Evolutionary conservation across 2,888 invertebrate genomes (phyloP), one percentile per base, ranked within the genome.

Genomic region (Parthenolecanium corni): DNA sequence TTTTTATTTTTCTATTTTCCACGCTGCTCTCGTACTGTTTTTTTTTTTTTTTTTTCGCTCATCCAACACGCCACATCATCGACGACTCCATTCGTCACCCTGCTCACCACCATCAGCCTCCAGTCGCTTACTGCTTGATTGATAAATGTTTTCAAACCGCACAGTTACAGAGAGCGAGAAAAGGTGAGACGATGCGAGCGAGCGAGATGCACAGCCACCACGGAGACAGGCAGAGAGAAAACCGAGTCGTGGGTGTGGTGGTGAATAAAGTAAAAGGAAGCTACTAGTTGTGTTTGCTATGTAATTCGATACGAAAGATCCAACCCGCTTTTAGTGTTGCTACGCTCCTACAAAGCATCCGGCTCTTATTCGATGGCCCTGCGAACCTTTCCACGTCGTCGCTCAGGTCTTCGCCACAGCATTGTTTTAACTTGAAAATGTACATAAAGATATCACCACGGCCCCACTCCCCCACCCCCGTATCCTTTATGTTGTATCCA

Each of bases 271-370:
- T 53, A 62, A 62, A 62, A 62, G 62, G 62, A 62, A 62, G 62
- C 62, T 58, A 62, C 62, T 52, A 52, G 52, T 42, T 62, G 62
- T 62, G 62, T 62, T 62, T 62, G 62, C 62, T 53, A 53, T 62
- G 62, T 52, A 62, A 62, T 36, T 21, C 62, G 62, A 62, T 62
- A 38, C 62, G 36, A 58, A 49, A 47, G 58, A 47, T 58, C 58
- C 58, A 58, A 58, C 58, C 58, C 58, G 58, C 58, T 58, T 58
- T 58, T 58, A 58, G 58, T 58, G 58, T 58, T 58, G 58, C 58
- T 58, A 58, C 58, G 58, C 58, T 58, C 58, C 58, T 47, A 58
- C 58, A 58, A 58, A 58, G 58, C 58, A 58, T 58, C 58, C 58
- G 58, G 58, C 58, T 58, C 58, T 58, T 58, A 58, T 47, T 58